A percentile compares a stretch with the other conserved stretches of the same genome.
Conservation (phyloP, 2,797 vertebrate genomes). For the Pipistrellus pygmaeus region DNA sequence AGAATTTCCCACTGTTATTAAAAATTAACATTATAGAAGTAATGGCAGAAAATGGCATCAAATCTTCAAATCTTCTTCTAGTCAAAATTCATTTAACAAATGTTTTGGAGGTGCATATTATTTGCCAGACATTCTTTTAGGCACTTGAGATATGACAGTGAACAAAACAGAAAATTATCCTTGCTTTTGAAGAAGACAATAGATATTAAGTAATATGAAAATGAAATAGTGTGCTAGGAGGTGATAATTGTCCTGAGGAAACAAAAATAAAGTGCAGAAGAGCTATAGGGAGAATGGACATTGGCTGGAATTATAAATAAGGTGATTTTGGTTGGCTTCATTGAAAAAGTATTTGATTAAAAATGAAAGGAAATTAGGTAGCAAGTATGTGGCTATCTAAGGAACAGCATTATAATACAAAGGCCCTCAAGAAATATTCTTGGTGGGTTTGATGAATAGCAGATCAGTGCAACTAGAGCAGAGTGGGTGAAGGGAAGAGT, state of each 20-base stretch:
- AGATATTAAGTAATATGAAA: neutral
- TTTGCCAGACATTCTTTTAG: neutral
- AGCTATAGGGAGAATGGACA: neutral
- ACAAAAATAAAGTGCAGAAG: neutral
- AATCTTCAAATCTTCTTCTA: neutral
- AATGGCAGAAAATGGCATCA: neutral
- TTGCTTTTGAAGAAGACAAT: neutral
- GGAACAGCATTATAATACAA: neutral
- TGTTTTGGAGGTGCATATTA: neutral
- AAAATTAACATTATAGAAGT: neutral
- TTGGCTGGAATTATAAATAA: neutral
- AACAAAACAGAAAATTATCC: neutral
- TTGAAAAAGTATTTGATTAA: conserved; percentile 34
- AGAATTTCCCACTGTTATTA: too few species aligned
- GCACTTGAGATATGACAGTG: neutral
- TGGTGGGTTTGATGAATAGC: neutral
- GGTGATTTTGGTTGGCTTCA: neutral
- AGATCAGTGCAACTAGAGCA: neutral
- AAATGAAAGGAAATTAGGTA: neutral
- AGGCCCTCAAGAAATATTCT: neutral
- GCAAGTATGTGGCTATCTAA: neutral
- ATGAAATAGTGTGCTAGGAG: neutral
- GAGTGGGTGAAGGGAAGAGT: neutral
- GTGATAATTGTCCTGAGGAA: neutral
- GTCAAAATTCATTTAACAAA: conserved; percentile 7